phyloP scores from a whole-genome alignment of 2,797 vertebrate genomes.

The Tenualosa thibaudeaui region DNA sequence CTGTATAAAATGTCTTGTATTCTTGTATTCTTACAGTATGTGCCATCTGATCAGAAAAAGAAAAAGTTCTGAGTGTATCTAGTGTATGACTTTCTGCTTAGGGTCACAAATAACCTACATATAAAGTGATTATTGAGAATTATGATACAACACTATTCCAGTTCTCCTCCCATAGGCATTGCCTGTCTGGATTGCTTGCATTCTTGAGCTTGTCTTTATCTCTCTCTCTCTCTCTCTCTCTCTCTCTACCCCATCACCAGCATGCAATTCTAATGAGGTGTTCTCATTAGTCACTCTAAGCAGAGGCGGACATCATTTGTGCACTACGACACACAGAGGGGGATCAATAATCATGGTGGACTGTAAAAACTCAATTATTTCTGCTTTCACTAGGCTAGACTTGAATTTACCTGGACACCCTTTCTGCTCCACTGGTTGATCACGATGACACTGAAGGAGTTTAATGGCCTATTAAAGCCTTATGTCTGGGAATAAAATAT shows the following conservation, averaged over 20 bases:
- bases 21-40: too few species aligned
- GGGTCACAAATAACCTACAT: neutral
- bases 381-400: neutral
- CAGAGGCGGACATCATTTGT: neutral
- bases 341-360: neutral
- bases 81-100: neutral
- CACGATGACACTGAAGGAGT: neutral
- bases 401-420: neutral
- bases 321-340: neutral
- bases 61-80: neutral
- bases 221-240: neutral
- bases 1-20: too few species aligned
- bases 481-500: conserved; percentile 11
- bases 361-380: conserved; percentile 14
- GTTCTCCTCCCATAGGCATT: too few species aligned
- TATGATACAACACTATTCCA: neutral
- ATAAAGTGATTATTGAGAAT: neutral
- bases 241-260: neutral
- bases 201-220: too few species aligned
- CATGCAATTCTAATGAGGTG: neutral
- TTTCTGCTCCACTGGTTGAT: neutral
- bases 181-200: too few species aligned
- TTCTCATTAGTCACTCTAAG: neutral
- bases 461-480: conserved; percentile 12
- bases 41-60: too few species aligned